phyloP scores from a whole-genome alignment of 2,113 vertebrate genomes.

The Malurus elegans region DNA sequence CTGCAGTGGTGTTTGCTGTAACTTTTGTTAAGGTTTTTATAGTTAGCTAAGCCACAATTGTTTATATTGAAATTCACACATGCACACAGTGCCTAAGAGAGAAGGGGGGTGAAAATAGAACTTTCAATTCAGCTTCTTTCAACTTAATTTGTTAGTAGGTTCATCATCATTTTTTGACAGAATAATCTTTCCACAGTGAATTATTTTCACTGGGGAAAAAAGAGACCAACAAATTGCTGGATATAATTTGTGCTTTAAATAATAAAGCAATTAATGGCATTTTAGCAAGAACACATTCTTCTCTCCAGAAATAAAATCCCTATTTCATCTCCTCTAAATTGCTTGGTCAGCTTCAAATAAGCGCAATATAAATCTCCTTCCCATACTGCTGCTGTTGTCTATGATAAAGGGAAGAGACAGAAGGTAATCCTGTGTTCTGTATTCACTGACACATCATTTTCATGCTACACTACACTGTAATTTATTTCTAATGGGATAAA shows the following conservation, averaged over 20 bases:
- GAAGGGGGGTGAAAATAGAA: neutral
- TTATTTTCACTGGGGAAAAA: constrained; percentile 52
- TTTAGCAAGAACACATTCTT: constrained; percentile 71
- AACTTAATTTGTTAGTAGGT: constrained; percentile 45
- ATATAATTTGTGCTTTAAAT: constrained; percentile 73
- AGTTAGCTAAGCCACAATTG: neutral
- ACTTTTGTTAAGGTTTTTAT: neutral
- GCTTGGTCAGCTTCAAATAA: constrained; percentile 74
- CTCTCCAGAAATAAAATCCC: constrained; percentile 71
- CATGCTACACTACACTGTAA: constrained; percentile 63
- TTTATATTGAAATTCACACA: neutral
- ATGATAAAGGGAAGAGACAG: constrained; percentile 65
- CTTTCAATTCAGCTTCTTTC: constrained; percentile 55
- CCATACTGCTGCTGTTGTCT: constrained; percentile 61
- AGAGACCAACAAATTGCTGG: constrained; percentile 67
- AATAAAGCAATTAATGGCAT: constrained; percentile 75
- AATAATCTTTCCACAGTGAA: constrained; percentile 53
- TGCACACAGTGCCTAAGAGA: neutral
- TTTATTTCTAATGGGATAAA: constrained; percentile 71
- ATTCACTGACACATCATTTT: constrained; percentile 64
- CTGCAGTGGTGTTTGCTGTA: neutral
- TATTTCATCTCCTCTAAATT: constrained; percentile 72
- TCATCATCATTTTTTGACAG: constrained; percentile 51
- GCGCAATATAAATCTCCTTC: constrained; percentile 71
- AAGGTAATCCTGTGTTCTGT: constrained; percentile 59